Evolutionary conservation across 2,797 vertebrate genomes (phyloP).

Genomic region (Lacerta viridis): DNA sequence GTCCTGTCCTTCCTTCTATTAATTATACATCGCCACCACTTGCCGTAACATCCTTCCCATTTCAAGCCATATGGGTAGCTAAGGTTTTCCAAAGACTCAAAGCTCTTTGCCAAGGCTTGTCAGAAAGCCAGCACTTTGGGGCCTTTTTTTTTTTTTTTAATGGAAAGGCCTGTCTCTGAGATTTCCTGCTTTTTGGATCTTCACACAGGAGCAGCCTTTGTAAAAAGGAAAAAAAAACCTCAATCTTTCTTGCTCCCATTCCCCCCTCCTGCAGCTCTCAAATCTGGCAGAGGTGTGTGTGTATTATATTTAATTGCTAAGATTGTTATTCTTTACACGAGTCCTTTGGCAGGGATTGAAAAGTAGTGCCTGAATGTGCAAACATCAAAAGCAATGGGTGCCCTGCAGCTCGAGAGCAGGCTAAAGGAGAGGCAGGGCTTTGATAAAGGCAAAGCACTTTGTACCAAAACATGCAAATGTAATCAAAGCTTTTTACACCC

Average conservation of each 20-base stretch:
- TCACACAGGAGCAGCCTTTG: slow-evolving; percentile 1
- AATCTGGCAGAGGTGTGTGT: slow-evolving; percentile 6
- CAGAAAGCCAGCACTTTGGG: neutral
- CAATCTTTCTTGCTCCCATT: neutral
- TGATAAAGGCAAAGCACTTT: neutral
- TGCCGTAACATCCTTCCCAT: slow-evolving; percentile 30
- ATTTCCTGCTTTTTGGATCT: slow-evolving; percentile 35
- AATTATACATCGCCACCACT: slow-evolving; percentile 21
- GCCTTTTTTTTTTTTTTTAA: neutral
- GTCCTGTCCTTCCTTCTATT: slow-evolving; percentile 28
- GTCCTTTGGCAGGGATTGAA: neutral
- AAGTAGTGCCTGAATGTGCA: neutral
- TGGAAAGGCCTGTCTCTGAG: slow-evolving; percentile 13
- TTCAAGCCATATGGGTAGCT: slow-evolving; percentile 15
- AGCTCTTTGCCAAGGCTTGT: slow-evolving; percentile 21
- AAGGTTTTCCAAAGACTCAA: slow-evolving; percentile 20
- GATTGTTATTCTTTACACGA: slow-evolving; percentile 21
- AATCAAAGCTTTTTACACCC: slow-evolving; percentile 9
- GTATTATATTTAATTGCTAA: neutral
- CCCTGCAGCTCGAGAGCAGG: neutral
- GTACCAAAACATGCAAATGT: neutral
- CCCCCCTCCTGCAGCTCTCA: neutral
- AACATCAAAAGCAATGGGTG: neutral
- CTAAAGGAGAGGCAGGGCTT: slow-evolving; percentile 1
- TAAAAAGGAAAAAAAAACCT: neutral